Conservation (phyloP, 2,888 invertebrate species). For the Dryocosmus kuriphilus region DNA sequence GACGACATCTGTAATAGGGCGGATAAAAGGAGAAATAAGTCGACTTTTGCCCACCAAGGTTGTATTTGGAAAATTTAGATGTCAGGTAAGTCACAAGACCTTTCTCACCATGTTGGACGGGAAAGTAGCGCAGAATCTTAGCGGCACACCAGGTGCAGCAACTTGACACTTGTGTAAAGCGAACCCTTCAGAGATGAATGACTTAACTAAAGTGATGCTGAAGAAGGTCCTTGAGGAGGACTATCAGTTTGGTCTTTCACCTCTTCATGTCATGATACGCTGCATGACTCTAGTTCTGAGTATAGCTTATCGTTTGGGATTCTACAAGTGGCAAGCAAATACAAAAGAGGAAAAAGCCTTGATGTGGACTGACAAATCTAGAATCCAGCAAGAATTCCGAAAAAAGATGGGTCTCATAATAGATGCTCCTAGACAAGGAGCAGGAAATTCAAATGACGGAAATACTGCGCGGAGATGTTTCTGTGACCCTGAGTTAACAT, state of each 20-base stretch:
- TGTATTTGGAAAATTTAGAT: background rate
- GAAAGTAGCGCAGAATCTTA: slow-evolving; percentile 6
- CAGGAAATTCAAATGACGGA: no score
- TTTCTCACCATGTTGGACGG: slow-evolving; percentile 41
- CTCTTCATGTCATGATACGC: slow-evolving; percentile 23
- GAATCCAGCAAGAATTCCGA: slow-evolving; percentile 22
- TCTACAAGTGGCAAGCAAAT: slow-evolving; percentile 36
- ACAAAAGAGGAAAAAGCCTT: no score
- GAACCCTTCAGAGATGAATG: slow-evolving; percentile 32
- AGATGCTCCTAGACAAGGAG: no score
- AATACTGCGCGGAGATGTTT: no score
- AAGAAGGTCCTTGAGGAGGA: slow-evolving; percentile 14
- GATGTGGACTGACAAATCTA: slow-evolving; percentile 45
- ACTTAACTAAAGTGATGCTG: background rate
- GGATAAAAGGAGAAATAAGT: background rate
- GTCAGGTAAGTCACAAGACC: slow-evolving; percentile 9
- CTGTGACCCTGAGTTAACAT: no score
- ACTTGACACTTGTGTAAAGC: no score
- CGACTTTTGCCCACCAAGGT: background rate
- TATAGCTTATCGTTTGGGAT: slow-evolving; percentile 17
- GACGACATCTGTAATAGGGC: background rate
- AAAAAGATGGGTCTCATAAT: background rate
- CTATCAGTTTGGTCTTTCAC: slow-evolving; percentile 27
- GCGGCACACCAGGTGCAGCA: no score
- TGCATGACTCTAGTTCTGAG: no score